These are phyloP conservation scores for Melitaea cinxia DNA, from an alignment of 1,140 invertebrate species.

Conservation along the genomic window DNA sequence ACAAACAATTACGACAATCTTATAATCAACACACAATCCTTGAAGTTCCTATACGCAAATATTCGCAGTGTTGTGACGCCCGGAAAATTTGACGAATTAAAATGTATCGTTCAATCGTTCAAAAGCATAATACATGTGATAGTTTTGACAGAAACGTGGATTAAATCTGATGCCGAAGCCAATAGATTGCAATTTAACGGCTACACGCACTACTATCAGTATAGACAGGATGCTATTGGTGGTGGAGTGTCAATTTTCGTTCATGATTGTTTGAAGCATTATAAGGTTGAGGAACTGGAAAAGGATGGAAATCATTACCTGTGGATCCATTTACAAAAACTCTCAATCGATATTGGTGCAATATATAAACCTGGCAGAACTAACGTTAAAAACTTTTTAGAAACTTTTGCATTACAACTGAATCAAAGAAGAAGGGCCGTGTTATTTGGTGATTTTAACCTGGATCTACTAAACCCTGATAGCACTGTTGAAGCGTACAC, in stretches of 20 bases:
- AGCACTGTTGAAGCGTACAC: not conserved
- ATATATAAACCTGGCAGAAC: slow-evolving; percentile 35
- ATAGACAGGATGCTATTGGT: slow-evolving; percentile 22
- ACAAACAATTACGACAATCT: no score
- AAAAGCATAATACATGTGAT: slow-evolving; percentile 15
- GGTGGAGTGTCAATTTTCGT: slow-evolving; percentile 39
- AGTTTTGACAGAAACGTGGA: slow-evolving; percentile 31
- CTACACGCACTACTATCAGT: slow-evolving; percentile 33
- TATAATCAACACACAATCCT: no score
- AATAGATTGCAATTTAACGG: slow-evolving; percentile 4
- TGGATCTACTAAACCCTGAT: not conserved
- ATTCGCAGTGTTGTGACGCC: not conserved
- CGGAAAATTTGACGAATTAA: slow-evolving; percentile 10
- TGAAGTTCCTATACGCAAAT: no score
- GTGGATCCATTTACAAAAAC: slow-evolving; percentile 34
- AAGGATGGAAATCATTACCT: slow-evolving; percentile 33
- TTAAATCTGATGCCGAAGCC: slow-evolving; percentile 29
- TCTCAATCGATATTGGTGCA: slow-evolving; percentile 30
- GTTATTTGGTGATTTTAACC: slow-evolving; percentile 28
- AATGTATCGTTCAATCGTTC: slow-evolving; percentile 2
- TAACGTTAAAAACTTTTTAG: slow-evolving; percentile 23
- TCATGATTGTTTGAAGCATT: slow-evolving; percentile 33
- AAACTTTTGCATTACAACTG: slow-evolving; percentile 20
- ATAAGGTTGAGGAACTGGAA: slow-evolving; percentile 13
- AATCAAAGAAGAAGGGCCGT: slow-evolving; percentile 22